These are phyloP conservation scores for Saxidomus purpurata DNA, from an alignment of 1,140 invertebrate genomes.

Conservation along the genomic window DNA sequence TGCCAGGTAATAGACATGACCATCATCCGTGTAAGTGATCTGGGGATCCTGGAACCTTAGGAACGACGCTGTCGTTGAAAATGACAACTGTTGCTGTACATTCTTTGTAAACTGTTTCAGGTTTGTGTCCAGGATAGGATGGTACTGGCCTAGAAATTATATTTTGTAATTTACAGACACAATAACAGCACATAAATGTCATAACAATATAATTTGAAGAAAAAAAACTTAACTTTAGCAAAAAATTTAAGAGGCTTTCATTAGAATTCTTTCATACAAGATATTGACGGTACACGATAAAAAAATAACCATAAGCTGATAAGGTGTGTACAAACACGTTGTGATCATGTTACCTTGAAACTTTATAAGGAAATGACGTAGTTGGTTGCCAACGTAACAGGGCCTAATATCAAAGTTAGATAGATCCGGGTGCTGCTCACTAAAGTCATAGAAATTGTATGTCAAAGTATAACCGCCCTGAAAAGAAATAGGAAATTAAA, in stretches of 20 bases:
- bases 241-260: no score
- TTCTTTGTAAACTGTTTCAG: conserved; percentile 60
- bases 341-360: conserved; percentile 55
- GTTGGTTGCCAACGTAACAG: conserved; percentile 48
- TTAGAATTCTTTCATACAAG: no score
- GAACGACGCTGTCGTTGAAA: conserved; percentile 19
- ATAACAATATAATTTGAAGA: no score
- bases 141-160: conserved; percentile 48
- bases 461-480: conserved; percentile 53
- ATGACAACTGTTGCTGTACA: conserved; percentile 42
- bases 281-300: neutral
- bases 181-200: no score
- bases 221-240: no score
- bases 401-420: conserved; percentile 62
- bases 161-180: no score
- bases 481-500: neutral
- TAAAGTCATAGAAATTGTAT: conserved; percentile 67
- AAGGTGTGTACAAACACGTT: no score
- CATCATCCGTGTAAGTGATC: conserved; percentile 55
- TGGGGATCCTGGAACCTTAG: conserved; percentile 57
- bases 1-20: conserved; percentile 59
- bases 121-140: conserved; percentile 49
- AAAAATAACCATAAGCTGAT: neutral
- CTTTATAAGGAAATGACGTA: conserved; percentile 52
- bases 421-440: conserved; percentile 62